Base-by-base conservation (phyloP, 2,888 invertebrate genomes). In the Colletes collaris region DNA sequence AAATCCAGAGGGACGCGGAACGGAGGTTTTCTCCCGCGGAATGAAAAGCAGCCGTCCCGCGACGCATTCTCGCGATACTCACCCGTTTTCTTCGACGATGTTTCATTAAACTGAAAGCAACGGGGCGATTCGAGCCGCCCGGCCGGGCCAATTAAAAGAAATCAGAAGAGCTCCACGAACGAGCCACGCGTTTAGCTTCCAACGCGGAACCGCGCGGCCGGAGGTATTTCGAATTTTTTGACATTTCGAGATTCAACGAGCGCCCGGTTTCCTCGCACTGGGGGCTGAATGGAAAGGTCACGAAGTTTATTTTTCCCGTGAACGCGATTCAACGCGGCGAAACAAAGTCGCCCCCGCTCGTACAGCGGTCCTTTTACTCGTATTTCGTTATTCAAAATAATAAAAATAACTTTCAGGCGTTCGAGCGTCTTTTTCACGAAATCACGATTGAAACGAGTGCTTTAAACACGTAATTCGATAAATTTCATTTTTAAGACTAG, bases 61-160 rank as follows among this genome's bases (percentile, higher is more conserved):
- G 16, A 37, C n/a, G 74, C 19, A 44, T 56, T 35, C 46, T n/a
- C 58, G 37, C 73, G 50, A 44, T 19, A 56, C 71, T 55, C 55
- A 0, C 27, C 27, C 27, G 27, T 53, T 49, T 37, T 44, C 10
- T 67, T 50, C 11, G 40, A 27, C 68, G 56, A 56, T 37, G 72
- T 72, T 74, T 74, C 72, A 53, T 75, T 72, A 63, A 75, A 72
- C 16, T 49, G 50, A 56, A 35, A 63, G 73, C 55, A 56, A 49
- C 10, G 19, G 16, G 49, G 13, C 50, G 60, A 72, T 58, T 63
- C 73, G 56, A 50, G 72, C 50, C 63, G 44, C 10, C 37, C 49
- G 40, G 46, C 13, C 40, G 50, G 44, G 40, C 40, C 56, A 73
- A 75, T 75, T 73, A 73, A 63, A 75, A 73, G 58, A 74, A 74